Base-by-base conservation (phyloP, 2,797 vertebrate species). In the Thalassophryne amazonica region DNA sequence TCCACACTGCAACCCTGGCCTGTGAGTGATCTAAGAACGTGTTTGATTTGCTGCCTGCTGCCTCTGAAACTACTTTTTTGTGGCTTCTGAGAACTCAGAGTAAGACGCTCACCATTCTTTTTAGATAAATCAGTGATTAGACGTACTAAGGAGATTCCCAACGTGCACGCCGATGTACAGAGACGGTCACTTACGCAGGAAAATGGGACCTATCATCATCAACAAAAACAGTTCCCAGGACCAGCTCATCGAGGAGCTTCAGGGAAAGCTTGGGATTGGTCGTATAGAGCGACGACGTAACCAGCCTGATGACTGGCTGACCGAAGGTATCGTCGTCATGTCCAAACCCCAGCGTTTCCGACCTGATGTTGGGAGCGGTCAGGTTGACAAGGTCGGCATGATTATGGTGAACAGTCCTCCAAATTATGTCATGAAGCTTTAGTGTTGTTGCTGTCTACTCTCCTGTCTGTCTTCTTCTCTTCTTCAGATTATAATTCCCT, bases 121-220 rank as follows among this genome's bases (percentile, higher is more conserved):
- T 58, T 77, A 99, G 97, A 91, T 99, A 69, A 95, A 53, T 95
- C 95, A 29, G 92, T 97, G 79, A 98, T 99, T 76, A 93, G 91
- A 78, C 94, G 94, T 83, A 98, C 96, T 31, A 96, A 93, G 88
- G 94, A 98, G 86, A 93, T 88, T 0, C 55, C 90, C 14, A 94
- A 96, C 3, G 91, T 95, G 11, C 97, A 99, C 64, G n/a, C 97
- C 97, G 36, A 95, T 98, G 96, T 94, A 86, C 74, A 92, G 94
- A 16, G 95, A 98, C 3, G 90, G 89, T 42, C 91, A 90, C 43
- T 91, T 91, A 32, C 85, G 85, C 23, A 92, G 94, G 61, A 95
- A 92, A 80, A 85, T 93, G 91, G 95, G 95, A 10, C 94, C 95
- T 2, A 58, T 94, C 61, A 86, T 94, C 59, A 90, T 94, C 57